Evolutionary conservation across 2,888 invertebrate species (phyloP), one percentile per base, ranked within the genome.

Genomic region (Tenthredo notha): DNA sequence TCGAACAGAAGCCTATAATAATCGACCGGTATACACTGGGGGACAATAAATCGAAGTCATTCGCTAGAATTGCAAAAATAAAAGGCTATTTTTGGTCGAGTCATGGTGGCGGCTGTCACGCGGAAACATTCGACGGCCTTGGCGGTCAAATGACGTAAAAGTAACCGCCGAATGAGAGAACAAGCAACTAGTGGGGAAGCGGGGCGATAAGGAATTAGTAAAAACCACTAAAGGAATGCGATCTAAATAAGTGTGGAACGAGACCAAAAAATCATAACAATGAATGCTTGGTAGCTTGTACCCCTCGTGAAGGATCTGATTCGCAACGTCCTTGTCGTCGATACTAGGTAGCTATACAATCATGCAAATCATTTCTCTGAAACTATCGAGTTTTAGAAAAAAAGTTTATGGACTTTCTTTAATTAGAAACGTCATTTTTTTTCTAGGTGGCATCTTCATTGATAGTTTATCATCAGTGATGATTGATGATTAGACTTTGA

Each of bases 81-180:
- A 58, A 25, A 54, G 50, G 50, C n/a, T 58, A 72, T 40, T 40
- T 84, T 40, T n/a, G 47, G 70, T 37, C 33, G 37, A 50, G 29
- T 85, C 72, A 70, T 54, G 29, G 70, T 25, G 29, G 54, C 70
- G 10, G 85, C 85, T 85, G 85, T 82, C 82, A 85, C 54, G 85
- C 85, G 85, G 85, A 85, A 85, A 85, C 70, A 80, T 54, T 85
- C 70, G 85, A 43, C 85, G 85, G 78, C 85, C 85, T 85, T 85
- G 85, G 18, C 85, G 78, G 82, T 85, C 82, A 72, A 85, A 40
- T 85, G 82, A 82, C 70, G 82, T 85, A 85, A 85, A 43, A 82
- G 78, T 82, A 85, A 85, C 84, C 67, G 83, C 82, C 43, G 70
- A 85, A 74, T 72, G 74, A 85, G 83, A 80, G 82, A 84, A 33